phyloP scores from a whole-genome alignment of 2,888 invertebrate species.

The Drosophila robusta region DNA sequence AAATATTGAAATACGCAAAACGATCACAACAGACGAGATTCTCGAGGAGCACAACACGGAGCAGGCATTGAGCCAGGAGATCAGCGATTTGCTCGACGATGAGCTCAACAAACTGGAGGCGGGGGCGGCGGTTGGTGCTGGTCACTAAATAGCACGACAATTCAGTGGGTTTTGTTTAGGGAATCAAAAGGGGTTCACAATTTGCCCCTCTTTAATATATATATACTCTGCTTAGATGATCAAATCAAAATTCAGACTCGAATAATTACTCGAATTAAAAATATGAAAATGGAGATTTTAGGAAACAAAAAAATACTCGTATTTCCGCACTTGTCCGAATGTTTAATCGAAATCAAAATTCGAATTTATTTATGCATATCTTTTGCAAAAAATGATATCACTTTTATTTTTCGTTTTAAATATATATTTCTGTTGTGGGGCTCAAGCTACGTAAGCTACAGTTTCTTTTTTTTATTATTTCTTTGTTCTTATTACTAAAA shows the following conservation, averaged over 20 bases:
- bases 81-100: constrained; percentile 83
- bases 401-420: constrained; percentile 24
- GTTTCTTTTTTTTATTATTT: constrained; percentile 43
- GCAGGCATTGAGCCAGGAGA: constrained; percentile 80
- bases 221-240: background rate
- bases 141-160: constrained; percentile 24
- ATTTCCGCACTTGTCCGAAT: constrained; percentile 5
- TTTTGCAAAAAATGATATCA: constrained; percentile 9
- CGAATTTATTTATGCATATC: constrained; percentile 33
- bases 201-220: background rate
- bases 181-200: background rate
- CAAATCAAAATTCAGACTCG: background rate
- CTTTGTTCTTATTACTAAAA: constrained; percentile 64
- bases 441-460: constrained; percentile 74
- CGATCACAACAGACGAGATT: constrained; percentile 82
- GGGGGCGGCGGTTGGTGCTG: constrained; percentile 27
- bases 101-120: constrained; percentile 81
- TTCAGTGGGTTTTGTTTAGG: constrained; percentile 7
- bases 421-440: constrained; percentile 62
- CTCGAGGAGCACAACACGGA: constrained; percentile 80
- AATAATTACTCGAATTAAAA: background rate
- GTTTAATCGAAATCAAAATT: constrained; percentile 17
- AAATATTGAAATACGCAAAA: constrained; percentile 83
- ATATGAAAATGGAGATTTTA: background rate
- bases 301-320: constrained; percentile 15